These are phyloP conservation scores for Onchidella celtica DNA, from an alignment of 2,888 invertebrate species.

Conservation along the genomic window DNA sequence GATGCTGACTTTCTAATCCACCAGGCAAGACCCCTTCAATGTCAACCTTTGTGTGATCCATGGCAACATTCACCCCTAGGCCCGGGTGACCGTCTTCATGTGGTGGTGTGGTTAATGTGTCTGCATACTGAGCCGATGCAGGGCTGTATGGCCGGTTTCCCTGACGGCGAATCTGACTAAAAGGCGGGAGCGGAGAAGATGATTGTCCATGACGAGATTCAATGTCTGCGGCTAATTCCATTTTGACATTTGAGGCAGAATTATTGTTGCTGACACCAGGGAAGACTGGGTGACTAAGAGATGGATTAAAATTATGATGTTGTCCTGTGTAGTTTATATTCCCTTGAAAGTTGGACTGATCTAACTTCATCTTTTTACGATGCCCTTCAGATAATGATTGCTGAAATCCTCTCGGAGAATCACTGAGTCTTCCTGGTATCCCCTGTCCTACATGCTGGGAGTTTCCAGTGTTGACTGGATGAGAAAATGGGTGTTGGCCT, in stretches of 20 bases:
- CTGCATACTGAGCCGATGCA: conserved; percentile 4
- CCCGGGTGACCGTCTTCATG: conserved; percentile 10
- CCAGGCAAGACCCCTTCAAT: neutral
- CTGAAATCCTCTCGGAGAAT: neutral
- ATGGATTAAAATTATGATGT: conserved; percentile 3
- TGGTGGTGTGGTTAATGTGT: conserved; percentile 26
- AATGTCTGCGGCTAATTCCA: conserved; percentile 30
- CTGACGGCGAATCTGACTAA: conserved; percentile 41
- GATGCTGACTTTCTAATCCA: neutral
- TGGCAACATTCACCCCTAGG: neutral
- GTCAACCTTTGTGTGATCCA: neutral
- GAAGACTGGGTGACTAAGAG: conserved; percentile 18
- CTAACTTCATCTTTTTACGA: conserved; percentile 29
- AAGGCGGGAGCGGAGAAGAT: conserved; percentile 38
- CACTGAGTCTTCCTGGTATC: neutral
- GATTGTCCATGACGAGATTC: conserved; percentile 31
- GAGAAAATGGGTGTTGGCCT: conserved; percentile 5
- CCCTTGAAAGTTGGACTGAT: neutral
- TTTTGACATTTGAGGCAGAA: neutral
- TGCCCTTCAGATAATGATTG: neutral
- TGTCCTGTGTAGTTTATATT: neutral
- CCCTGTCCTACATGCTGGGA: neutral
- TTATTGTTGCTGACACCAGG: conserved; percentile 19
- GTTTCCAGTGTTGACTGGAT: conserved; percentile 3
- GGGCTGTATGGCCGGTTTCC: conserved; percentile 39